A percentile compares a stretch with the other conserved stretches of the same genome.
phyloP scores from a whole-genome alignment of 2,888 invertebrate species.

The Acanthosepion esculentum region DNA sequence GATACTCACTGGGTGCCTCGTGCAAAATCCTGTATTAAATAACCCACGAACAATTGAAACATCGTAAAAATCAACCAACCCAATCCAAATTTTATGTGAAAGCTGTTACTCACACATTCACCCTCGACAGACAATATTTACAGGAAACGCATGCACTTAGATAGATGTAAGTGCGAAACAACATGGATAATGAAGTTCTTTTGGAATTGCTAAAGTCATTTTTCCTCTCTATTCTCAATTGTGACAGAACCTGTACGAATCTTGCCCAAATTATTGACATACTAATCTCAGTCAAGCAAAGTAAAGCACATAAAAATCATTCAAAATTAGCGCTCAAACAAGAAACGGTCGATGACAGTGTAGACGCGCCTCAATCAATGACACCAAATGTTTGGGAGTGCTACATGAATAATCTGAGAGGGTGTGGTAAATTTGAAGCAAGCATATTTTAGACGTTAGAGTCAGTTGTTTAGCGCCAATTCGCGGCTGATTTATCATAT shows the following conservation, averaged over 20 bases:
- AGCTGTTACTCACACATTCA: not conserved
- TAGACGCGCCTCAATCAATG: not conserved
- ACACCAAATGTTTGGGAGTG: not conserved
- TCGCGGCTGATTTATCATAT: not conserved
- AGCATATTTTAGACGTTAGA: not conserved
- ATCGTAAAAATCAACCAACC: too few species aligned
- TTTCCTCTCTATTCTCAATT: not conserved
- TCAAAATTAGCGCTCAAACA: not conserved
- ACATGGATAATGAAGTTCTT: not conserved
- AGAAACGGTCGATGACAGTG: not conserved
- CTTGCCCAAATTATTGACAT: not conserved
- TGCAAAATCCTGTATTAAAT: too few species aligned
- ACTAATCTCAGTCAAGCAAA: not conserved
- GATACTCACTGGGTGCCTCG: too few species aligned
- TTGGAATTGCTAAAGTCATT: not conserved
- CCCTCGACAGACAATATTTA: not conserved
- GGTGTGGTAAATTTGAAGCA: not conserved
- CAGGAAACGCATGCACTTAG: too few species aligned
- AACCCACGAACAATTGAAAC: too few species aligned
- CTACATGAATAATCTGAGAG: not conserved
- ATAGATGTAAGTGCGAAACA: not conserved
- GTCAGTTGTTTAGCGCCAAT: not conserved
- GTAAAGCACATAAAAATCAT: not conserved
- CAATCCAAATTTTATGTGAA: not conserved
- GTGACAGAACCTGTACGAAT: not conserved